Evolutionary conservation across 2,113 vertebrate genomes (phyloP).

Genomic region (Muntiacus reevesi): DNA sequence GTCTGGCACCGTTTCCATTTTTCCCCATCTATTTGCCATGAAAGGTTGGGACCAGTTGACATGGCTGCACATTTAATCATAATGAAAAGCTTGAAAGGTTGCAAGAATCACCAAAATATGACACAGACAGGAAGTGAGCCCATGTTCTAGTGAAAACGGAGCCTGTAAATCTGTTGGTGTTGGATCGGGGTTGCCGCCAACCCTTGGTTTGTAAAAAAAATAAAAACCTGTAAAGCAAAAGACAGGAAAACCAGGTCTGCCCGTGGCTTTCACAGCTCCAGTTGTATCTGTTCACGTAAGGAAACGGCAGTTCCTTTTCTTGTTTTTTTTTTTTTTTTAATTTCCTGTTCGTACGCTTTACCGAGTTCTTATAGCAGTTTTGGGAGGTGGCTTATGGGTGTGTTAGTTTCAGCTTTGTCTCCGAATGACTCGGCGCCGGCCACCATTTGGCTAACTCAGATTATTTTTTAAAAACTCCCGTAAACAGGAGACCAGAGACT

Average conservation of each 20-base stretch:
- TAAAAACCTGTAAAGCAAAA: not conserved
- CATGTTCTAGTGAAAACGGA: not conserved
- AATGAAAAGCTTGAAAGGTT: not conserved
- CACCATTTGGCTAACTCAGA: fast-evolving
- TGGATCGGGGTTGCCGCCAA: not conserved
- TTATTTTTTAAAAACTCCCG: not conserved
- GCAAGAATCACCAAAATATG: not conserved
- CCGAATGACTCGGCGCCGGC: fast-evolving
- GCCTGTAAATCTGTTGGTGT: not conserved
- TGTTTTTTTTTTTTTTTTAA: no score
- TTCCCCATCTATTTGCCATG: not conserved
- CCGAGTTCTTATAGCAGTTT: not conserved
- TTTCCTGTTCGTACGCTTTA: not conserved
- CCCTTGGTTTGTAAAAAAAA: not conserved
- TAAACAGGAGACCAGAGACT: not conserved
- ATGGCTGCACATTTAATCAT: not conserved
- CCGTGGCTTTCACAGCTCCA: not conserved
- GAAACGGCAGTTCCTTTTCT: not conserved
- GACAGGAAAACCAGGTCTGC: not conserved
- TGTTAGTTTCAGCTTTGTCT: no score
- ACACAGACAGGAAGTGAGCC: not conserved
- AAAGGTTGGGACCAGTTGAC: not conserved
- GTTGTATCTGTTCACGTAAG: not conserved
- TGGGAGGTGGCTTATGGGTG: fast-evolving
- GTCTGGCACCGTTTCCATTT: not conserved